These are phyloP conservation scores for Calcarius lapponicus DNA, from an alignment of 2,797 vertebrate species.

Conservation along the genomic window DNA sequence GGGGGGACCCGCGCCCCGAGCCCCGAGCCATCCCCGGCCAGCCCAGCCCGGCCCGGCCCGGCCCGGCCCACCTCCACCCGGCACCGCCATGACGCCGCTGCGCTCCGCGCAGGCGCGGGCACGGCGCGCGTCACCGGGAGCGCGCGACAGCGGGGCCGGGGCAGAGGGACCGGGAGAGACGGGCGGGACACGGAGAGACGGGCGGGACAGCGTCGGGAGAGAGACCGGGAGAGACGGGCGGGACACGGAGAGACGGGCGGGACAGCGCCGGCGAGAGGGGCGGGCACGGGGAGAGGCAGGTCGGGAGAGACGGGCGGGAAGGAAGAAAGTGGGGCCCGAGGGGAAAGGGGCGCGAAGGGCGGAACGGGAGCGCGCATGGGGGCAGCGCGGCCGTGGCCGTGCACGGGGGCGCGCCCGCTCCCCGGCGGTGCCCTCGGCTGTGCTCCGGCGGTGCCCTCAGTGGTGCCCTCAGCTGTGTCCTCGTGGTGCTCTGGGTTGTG, in stretches of 20 bases:
- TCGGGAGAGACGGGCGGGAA: background rate
- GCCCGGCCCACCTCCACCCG: background rate
- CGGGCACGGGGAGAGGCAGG: too few species aligned
- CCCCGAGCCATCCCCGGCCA: background rate
- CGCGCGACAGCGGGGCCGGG: background rate
- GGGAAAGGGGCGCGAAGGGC: background rate
- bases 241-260: too few species aligned
- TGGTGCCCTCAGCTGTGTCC: too few species aligned
- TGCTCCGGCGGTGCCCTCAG: too few species aligned
- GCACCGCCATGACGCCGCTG: background rate
- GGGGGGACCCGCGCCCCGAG: background rate
- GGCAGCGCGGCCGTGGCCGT: background rate
- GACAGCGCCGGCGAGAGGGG: too few species aligned
- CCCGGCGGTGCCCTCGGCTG: accelerated
- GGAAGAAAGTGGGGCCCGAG: background rate
- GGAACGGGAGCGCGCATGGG: background rate
- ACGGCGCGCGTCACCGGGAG: background rate
- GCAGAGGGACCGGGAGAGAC: background rate
- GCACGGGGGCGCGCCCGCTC: background rate
- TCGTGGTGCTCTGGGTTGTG: too few species aligned
- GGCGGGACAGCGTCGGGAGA: background rate
- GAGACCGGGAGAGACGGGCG: too few species aligned
- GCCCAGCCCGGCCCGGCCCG: background rate
- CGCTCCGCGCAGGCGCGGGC: background rate
- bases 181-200: too few species aligned